Evolutionary conservation across 2,113 vertebrate genomes (phyloP).

Genomic region (Peromyscus californicus): DNA sequence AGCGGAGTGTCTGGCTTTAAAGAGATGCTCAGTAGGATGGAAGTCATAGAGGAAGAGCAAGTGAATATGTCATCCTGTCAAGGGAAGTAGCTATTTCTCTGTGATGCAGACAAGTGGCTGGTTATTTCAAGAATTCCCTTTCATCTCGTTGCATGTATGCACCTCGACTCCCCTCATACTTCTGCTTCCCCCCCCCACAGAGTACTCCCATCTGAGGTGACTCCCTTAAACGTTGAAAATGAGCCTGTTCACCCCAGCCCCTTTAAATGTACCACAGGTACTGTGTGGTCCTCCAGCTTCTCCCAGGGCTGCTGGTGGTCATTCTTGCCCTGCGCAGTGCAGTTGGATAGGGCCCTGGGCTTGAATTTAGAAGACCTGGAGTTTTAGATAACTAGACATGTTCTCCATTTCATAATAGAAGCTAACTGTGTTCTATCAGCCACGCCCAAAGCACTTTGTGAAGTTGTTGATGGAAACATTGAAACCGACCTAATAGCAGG

Average conservation of each 20-base stretch:
- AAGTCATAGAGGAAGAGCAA: neutral
- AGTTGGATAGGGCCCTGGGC: neutral
- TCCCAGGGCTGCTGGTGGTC: neutral
- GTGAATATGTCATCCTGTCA: neutral
- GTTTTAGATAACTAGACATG: neutral
- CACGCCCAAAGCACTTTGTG: neutral
- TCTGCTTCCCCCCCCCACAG: rapidly evolving
- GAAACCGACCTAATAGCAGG: neutral
- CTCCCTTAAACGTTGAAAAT: neutral
- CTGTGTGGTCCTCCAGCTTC: neutral
- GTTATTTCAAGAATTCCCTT: slow-evolving; percentile 14
- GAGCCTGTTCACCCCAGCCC: neutral
- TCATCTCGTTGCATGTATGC: neutral
- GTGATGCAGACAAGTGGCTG: neutral
- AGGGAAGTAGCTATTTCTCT: neutral
- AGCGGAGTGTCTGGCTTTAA: neutral
- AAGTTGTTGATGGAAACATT: neutral
- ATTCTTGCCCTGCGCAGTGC: neutral
- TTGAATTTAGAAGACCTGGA: neutral
- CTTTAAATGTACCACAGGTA: neutral
- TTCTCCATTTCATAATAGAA: neutral
- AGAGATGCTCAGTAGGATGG: neutral
- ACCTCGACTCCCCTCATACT: neutral
- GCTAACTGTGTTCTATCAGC: neutral
- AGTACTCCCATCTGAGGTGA: neutral